Evolutionary conservation across 2,888 invertebrate species (phyloP), one percentile per base, ranked within the genome.

Genomic region (Ormyrus nitidulus): DNA sequence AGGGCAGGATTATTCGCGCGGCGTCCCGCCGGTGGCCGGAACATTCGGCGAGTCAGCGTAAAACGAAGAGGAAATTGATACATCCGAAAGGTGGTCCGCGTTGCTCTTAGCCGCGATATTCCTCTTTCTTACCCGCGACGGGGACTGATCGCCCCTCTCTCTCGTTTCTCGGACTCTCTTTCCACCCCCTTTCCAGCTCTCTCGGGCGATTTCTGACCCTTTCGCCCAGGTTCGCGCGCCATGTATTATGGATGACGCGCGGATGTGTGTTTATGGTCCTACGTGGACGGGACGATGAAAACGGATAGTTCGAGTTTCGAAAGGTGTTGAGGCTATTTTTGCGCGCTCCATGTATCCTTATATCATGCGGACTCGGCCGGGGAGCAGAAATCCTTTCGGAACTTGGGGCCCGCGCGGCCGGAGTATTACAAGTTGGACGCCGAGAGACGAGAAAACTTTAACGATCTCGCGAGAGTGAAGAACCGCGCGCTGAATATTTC

Each of bases 21-120:
- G 48, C 48, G 58, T 58, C 8, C 6, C 46, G 8, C 13, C 51
- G 44, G 6, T 19, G 19, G 19, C 19, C 11, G 54, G 49, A 46
- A 56, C 69, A 46, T 46, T 56, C 13, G 51, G 51, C 44, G 48
- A 64, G 71, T 71, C 77, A 71, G 61, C 73, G 13, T 53, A 49
- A 79, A 79, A 80, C 69, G 77, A 80, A 83, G 65, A 65, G 84
- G 84, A 86, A 88, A 87, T 86, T 86, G 88, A 86, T 87, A 85
- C 83, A 83, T 86, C 81, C 77, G 79, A 81, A 76, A 78, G 65
- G 59, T n/a, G 77, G 81, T 59, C 34, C 65, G 72, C 19, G 51
- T 61, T 53, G 2, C 9, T 34, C n/a, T 13, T 70, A 58, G 44
- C 54, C 19, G 6, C 74, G 4, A 58, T 65, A 54, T 48, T 56